Evolutionary conservation across 2,113 vertebrate genomes (phyloP).

Genomic region (Sterrhoptilus dennistouni): DNA sequence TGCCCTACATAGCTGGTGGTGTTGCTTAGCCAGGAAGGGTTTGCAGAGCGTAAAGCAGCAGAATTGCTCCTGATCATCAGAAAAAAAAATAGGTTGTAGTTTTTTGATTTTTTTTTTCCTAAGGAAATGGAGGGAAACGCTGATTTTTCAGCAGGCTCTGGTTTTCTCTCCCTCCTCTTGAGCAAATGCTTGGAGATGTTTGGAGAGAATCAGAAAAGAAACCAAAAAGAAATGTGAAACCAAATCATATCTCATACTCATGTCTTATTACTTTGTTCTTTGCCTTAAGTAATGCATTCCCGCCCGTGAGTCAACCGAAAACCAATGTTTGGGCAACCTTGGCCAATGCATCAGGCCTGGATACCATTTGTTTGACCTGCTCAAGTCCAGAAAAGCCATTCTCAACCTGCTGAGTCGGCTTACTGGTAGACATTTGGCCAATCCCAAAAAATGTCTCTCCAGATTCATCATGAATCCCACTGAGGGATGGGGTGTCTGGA

Average conservation of each 20-base stretch:
- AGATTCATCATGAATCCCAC: neutral
- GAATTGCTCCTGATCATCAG: neutral
- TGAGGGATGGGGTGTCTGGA: neutral
- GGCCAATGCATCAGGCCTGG: neutral
- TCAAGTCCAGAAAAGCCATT: neutral
- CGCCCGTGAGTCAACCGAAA: neutral
- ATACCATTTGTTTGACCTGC: neutral
- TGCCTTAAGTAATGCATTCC: too few species aligned
- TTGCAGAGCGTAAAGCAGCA: neutral
- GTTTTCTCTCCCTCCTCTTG: neutral
- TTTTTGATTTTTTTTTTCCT: fast-evolving
- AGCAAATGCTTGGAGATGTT: neutral
- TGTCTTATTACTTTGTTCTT: neutral
- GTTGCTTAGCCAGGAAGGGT: neutral
- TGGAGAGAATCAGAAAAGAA: too few species aligned
- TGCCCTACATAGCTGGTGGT: neutral
- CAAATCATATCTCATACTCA: neutral
- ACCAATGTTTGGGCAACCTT: neutral
- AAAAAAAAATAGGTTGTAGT: neutral
- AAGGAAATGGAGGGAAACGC: neutral
- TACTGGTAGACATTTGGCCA: neutral
- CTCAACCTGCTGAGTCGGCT: too few species aligned
- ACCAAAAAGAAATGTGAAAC: neutral
- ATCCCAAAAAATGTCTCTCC: neutral
- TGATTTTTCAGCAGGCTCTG: neutral